Percentiles rank a stretch among this genome's conserved stretches.
These are phyloP conservation scores for Megalopta genalis DNA, from an alignment of 1,140 invertebrate genomes.

Conservation along the genomic window DNA sequence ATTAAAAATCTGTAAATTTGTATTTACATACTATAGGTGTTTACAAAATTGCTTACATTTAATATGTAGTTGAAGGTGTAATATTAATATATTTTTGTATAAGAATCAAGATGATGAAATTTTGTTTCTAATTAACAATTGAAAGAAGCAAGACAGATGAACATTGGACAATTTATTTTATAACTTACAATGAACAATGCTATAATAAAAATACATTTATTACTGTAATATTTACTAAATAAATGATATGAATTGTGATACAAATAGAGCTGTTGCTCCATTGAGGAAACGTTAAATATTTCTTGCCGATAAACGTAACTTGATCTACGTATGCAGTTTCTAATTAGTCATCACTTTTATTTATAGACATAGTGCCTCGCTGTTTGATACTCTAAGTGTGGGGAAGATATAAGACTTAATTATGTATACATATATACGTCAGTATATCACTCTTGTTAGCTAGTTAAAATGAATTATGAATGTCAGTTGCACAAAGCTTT, in stretches of 20 bases:
- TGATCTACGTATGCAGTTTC: neutral
- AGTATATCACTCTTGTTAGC: neutral
- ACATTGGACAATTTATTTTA: neutral
- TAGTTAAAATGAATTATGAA: neutral
- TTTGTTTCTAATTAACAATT: no score
- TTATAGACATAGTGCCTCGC: neutral
- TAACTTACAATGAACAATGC: neutral
- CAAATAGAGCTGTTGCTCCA: neutral
- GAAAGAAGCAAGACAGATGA: neutral
- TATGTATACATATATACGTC: neutral
- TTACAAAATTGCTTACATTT: no score
- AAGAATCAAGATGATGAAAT: no score
- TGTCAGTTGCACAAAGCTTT: no score
- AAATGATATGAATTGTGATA: neutral
- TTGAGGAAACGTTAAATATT: neutral
- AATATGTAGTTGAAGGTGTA: no score
- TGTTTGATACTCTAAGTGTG: neutral
- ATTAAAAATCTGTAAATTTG: no score
- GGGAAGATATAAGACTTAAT: neutral
- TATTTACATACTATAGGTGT: no score
- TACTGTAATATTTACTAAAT: neutral
- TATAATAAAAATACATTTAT: neutral
- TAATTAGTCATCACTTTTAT: slow-evolving; percentile 15
- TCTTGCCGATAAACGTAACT: slow-evolving; percentile 1
- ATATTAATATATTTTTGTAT: no score